These are phyloP conservation scores for Odontamblyopus rebecca DNA, from an alignment of 2,797 vertebrate genomes.

Conservation along the genomic window DNA sequence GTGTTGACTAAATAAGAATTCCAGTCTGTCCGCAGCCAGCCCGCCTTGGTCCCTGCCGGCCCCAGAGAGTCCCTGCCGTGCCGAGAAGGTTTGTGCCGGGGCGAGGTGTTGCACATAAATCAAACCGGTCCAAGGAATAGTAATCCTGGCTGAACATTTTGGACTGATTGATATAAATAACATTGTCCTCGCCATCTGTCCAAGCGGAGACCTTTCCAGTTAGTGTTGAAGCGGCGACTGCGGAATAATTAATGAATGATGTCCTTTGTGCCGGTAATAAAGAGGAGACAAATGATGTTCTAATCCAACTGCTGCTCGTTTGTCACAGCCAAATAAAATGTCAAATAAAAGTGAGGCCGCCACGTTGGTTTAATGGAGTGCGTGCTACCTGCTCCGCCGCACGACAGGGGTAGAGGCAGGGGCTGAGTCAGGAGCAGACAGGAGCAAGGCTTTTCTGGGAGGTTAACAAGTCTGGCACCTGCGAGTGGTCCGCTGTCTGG, in stretches of 20 bases:
- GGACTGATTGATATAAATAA: conserved; percentile 99
- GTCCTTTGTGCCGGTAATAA: conserved; percentile 99
- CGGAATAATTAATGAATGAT: conserved; percentile 99
- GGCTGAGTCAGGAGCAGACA: conserved; percentile 7
- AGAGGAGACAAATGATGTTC: conserved; percentile 99
- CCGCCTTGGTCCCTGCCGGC: conserved; percentile 73
- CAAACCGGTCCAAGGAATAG: conserved; percentile 97
- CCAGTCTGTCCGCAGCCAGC: conserved; percentile 41
- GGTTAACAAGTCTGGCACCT: conserved; percentile 62
- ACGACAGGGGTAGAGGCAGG: conserved; percentile 72
- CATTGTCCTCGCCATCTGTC: conserved; percentile 99
- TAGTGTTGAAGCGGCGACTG: conserved; percentile 97
- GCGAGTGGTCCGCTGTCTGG: background rate
- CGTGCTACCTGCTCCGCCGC: conserved; percentile 92
- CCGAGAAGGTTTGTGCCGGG: conserved; percentile 80
- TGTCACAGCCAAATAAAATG: conserved; percentile 99
- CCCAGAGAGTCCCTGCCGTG: conserved; percentile 74
- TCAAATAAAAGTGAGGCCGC: conserved; percentile 99
- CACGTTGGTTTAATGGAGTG: conserved; percentile 98
- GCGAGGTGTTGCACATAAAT: conserved; percentile 95
- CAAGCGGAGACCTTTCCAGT: conserved; percentile 99
- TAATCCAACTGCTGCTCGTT: conserved; percentile 99
- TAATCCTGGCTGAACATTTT: conserved; percentile 99
- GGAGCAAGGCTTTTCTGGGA: conserved; percentile 25
- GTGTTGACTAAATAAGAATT: conserved; percentile 67